Evolutionary conservation across 2,888 invertebrate species (phyloP).

Genomic region (Halictus quadricinctus): DNA sequence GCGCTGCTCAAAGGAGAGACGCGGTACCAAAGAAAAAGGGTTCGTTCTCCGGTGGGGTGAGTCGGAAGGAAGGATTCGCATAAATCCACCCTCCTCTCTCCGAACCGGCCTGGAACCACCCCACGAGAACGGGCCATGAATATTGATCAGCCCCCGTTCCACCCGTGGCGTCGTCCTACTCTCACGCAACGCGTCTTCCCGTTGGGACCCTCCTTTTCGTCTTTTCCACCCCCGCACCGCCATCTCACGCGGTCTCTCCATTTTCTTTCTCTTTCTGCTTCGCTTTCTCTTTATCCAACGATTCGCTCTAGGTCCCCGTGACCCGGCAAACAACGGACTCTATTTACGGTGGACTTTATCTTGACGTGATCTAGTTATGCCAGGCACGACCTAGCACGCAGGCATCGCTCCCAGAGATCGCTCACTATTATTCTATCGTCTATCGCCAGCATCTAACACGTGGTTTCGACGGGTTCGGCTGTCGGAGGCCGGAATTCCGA

Average conservation of each 20-base stretch:
- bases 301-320: slow-evolving; percentile 41
- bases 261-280: neutral
- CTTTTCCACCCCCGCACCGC: slow-evolving; percentile 62
- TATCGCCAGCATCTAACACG: slow-evolving; percentile 32
- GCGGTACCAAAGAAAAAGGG: slow-evolving; percentile 58
- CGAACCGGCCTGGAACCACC: slow-evolving; percentile 62
- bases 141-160: slow-evolving; percentile 80
- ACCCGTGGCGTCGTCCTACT: slow-evolving; percentile 61
- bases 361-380: slow-evolving; percentile 81
- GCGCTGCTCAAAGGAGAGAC: slow-evolving; percentile 39
- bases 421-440: slow-evolving; percentile 54
- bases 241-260: slow-evolving; percentile 23
- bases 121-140: slow-evolving; percentile 77
- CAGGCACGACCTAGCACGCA: slow-evolving; percentile 75
- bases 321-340: slow-evolving; percentile 66
- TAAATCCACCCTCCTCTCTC: slow-evolving; percentile 76
- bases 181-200: slow-evolving; percentile 67
- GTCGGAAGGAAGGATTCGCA: slow-evolving; percentile 77
- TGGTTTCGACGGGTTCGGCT: slow-evolving; percentile 28
- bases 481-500: slow-evolving; percentile 17
- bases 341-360: slow-evolving; percentile 78
- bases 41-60: slow-evolving; percentile 50
- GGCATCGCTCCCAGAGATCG: slow-evolving; percentile 59
- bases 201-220: slow-evolving; percentile 58
- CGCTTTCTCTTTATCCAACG: neutral